A percentile compares a stretch with the other conserved stretches of the same genome.
These are phyloP conservation scores for Beris morrisii DNA, from an alignment of 2,888 invertebrate species.

Conservation along the genomic window DNA sequence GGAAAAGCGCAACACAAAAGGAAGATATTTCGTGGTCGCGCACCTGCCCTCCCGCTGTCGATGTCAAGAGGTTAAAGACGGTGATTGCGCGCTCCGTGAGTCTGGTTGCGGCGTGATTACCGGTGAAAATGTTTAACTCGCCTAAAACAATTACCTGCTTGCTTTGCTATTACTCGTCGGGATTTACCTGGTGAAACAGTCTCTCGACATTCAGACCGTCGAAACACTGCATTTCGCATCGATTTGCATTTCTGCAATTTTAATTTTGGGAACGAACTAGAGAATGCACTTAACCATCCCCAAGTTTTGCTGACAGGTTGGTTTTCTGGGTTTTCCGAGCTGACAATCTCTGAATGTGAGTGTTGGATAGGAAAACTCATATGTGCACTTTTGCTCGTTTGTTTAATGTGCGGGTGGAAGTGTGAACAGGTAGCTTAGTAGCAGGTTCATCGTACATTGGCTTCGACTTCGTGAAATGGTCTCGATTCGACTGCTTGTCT, in stretches of 20 bases:
- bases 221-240: conserved; percentile 18
- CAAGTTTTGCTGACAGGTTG: background rate
- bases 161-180: background rate
- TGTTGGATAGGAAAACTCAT: background rate
- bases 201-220: too few relatives aligned
- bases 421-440: background rate
- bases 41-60: background rate
- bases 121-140: conserved; percentile 29
- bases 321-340: background rate
- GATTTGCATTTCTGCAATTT: conserved; percentile 38
- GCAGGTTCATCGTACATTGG: background rate
- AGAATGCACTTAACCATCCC: conserved; percentile 37
- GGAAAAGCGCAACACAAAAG: conserved; percentile 9
- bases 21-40: background rate
- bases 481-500: too few relatives aligned
- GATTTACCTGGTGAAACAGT: background rate
- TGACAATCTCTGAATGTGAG: conserved; percentile 2
- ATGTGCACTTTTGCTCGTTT: background rate
- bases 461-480: background rate
- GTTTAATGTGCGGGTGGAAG: background rate
- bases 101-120: conserved; percentile 30
- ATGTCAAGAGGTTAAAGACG: conserved; percentile 37
- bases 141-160: conserved; percentile 30
- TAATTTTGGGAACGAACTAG: conserved; percentile 35
- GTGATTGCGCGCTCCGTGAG: conserved; percentile 32